Percentiles rank a stretch among this genome's conserved stretches.
Evolutionary conservation across 1,140 invertebrate genomes (phyloP).

Genomic region (Drosophila jambulina): DNA sequence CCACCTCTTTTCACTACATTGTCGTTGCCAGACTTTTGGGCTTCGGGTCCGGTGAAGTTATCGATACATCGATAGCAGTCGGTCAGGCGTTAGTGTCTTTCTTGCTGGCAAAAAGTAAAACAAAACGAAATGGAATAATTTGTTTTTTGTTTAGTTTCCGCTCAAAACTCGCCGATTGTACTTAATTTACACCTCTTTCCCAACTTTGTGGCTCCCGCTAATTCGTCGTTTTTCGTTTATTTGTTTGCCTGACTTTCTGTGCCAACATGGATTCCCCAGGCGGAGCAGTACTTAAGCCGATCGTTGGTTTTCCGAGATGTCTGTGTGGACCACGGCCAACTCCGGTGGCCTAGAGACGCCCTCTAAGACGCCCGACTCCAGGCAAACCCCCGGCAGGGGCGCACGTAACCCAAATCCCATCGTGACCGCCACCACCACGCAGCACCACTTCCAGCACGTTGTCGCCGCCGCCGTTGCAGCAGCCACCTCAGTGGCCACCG

Average conservation of each 20-base stretch:
- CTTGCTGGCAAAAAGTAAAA: constrained; percentile 24
- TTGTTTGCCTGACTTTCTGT: constrained; percentile 20
- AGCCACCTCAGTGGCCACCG: constrained; percentile 70
- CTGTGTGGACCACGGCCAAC: constrained; percentile 85
- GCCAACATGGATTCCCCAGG: constrained; percentile 58
- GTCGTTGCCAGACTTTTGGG: too few relatives aligned
- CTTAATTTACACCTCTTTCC: constrained; percentile 52
- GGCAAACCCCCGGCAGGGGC: constrained; percentile 3
- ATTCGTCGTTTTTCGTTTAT: constrained; percentile 19
- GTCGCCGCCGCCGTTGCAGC: constrained; percentile 72
- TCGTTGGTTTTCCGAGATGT: constrained; percentile 73
- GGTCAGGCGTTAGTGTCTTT: constrained; percentile 11
- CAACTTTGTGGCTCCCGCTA: constrained; percentile 24
- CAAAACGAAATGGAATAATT: constrained; percentile 34
- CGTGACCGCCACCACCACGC: constrained; percentile 26
- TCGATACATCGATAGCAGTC: constrained; percentile 23
- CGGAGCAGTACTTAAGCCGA: constrained; percentile 40
- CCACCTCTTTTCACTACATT: neutral
- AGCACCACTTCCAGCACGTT: constrained; percentile 74
- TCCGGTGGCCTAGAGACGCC: constrained; percentile 84
- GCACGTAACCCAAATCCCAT: constrained; percentile 15
- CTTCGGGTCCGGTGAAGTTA: neutral
- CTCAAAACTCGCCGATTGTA: constrained; percentile 42
- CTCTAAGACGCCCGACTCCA: constrained; percentile 12
- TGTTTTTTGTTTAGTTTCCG: constrained; percentile 50